Evolutionary conservation across 2,888 invertebrate genomes (phyloP).

Genomic region (Epsilonema sp.): DNA sequence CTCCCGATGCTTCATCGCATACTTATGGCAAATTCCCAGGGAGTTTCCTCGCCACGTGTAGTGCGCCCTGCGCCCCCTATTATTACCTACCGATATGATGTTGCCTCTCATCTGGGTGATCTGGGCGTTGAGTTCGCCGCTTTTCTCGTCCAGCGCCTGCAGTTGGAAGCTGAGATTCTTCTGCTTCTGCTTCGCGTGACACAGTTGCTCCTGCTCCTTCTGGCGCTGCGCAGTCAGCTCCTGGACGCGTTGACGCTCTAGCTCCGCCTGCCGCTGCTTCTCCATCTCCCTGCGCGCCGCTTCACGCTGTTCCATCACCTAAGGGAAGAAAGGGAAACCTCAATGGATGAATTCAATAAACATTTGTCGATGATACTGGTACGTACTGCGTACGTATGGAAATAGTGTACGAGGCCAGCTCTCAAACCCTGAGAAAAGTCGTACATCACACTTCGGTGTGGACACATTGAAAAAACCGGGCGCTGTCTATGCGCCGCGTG

Average conservation of each 20-base stretch:
- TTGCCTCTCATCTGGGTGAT: slow-evolving; percentile 36
- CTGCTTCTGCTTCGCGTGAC: slow-evolving; percentile 64
- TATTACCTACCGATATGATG: no score
- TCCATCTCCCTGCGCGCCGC: slow-evolving; percentile 53
- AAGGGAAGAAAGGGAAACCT: no score
- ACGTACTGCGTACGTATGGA: no score
- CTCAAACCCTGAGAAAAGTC: no score
- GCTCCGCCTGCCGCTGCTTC: slow-evolving; percentile 75
- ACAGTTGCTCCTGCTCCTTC: slow-evolving; percentile 60
- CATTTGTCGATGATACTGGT: no score
- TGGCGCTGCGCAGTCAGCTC: slow-evolving; percentile 66
- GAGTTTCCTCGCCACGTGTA: no score
- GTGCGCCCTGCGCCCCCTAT: no score
- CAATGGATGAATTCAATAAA: no score
- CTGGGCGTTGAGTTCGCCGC: slow-evolving; percentile 55
- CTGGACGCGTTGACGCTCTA: slow-evolving; percentile 73
- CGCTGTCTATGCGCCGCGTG: no score
- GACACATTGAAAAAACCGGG: neutral
- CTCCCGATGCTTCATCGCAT: no score
- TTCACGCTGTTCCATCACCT: slow-evolving; percentile 48
- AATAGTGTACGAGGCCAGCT: no score
- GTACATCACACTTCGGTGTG: neutral
- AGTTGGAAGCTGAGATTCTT: slow-evolving; percentile 62
- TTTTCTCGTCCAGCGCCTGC: slow-evolving; percentile 46
- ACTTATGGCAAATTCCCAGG: no score